A percentile compares a stretch with the other conserved stretches of the same genome.
Evolutionary conservation across 2,113 vertebrate genomes (phyloP).

Genomic region (Pongo abelii): DNA sequence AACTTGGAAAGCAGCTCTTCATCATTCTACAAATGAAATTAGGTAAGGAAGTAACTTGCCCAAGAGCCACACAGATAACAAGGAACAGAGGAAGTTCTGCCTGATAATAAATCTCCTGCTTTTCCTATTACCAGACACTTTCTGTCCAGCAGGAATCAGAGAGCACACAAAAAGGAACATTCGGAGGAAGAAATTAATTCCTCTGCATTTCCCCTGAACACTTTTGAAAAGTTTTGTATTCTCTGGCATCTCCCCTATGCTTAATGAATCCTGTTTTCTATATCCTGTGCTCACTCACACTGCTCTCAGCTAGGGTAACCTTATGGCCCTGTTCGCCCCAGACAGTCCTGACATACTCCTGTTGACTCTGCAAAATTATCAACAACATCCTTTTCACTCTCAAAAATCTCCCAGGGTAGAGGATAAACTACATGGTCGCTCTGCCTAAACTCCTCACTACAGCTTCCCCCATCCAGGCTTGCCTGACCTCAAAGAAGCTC

Average conservation of each 20-base stretch:
- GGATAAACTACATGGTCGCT: background rate
- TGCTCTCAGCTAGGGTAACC: background rate
- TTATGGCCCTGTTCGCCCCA: background rate
- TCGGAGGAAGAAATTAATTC: constrained; percentile 42
- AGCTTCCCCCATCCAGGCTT: background rate
- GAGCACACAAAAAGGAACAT: background rate
- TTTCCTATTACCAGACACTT: background rate
- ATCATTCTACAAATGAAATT: background rate
- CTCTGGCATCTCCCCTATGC: background rate
- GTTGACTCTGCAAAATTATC: background rate
- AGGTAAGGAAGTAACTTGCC: background rate
- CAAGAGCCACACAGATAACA: background rate
- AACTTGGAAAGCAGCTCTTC: background rate
- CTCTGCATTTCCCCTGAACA: background rate
- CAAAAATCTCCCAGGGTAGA: background rate
- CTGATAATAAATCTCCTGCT: background rate
- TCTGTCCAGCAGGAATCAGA: background rate
- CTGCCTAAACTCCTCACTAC: background rate
- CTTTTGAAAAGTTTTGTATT: background rate
- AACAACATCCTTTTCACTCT: background rate
- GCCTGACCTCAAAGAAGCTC: background rate
- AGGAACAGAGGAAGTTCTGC: background rate
- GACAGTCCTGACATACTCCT: background rate
- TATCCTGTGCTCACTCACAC: background rate
- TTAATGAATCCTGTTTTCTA: background rate